Percentiles rank a stretch among this genome's conserved stretches.
Conservation (phyloP, 2,888 invertebrate species). For the Cephalotes varians region DNA sequence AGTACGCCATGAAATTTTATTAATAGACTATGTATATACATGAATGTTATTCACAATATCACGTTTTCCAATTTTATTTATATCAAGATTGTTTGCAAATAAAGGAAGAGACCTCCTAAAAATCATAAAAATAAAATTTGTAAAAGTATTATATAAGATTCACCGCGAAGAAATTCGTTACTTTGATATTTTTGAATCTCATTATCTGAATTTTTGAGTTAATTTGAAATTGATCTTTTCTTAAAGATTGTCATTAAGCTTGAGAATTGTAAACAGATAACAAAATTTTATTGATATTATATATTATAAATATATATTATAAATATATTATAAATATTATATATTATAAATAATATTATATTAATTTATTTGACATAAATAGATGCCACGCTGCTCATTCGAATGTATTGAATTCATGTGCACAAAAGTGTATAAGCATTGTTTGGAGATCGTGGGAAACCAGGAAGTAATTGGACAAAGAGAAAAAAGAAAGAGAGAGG, state of each 20-base stretch:
- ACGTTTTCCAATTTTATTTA: background rate
- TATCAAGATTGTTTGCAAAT: background rate
- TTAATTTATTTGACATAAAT: background rate
- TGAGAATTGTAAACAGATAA: background rate
- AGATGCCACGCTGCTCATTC: background rate
- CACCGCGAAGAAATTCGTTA: background rate
- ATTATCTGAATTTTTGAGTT: background rate
- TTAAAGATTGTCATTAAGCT: background rate
- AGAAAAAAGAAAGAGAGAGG: background rate
- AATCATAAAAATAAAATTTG: background rate
- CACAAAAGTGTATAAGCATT: slow-evolving; percentile 71
- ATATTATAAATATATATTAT: too few species aligned
- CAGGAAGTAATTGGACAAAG: slow-evolving; percentile 24
- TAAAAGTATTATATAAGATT: background rate
- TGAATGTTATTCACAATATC: background rate
- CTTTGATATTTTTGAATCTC: background rate
- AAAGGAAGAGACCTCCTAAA: background rate
- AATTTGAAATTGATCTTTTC: background rate
- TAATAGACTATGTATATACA: background rate
- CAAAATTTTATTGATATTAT: background rate
- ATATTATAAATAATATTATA: slow-evolving; percentile 1
- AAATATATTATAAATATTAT: too few species aligned
- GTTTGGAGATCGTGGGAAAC: slow-evolving; percentile 83
- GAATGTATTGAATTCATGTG: slow-evolving; percentile 15
- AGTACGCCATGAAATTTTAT: background rate